Conservation (phyloP, 2,113 vertebrate species). For the Oryzias woworae region DNA sequence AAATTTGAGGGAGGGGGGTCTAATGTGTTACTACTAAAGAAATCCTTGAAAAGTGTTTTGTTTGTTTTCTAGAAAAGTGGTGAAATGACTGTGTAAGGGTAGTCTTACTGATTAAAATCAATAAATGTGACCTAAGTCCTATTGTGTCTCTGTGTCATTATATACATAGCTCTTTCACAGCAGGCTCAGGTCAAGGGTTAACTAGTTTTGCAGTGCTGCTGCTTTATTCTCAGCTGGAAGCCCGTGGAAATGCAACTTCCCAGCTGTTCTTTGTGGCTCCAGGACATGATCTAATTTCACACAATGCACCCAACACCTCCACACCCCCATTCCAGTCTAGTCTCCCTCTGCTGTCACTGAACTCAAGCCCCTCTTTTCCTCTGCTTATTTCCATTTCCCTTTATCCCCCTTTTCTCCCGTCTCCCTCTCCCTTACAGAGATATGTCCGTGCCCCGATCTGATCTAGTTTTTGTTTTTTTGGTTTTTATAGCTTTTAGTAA, state of each 20-base stretch:
- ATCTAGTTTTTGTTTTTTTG: slow-evolving; percentile 26
- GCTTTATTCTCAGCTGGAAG: slow-evolving; percentile 57
- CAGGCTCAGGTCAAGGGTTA: slow-evolving; percentile 51
- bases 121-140: slow-evolving; percentile 84
- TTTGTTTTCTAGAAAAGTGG: slow-evolving; percentile 78
- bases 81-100: slow-evolving; percentile 86
- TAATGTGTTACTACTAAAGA: slow-evolving; percentile 74
- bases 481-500: slow-evolving; percentile 45
- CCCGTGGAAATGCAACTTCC: slow-evolving; percentile 54
- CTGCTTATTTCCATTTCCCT: slow-evolving; percentile 9
- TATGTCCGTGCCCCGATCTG: slow-evolving; percentile 35
- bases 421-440: slow-evolving; percentile 25
- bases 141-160: slow-evolving; percentile 35
- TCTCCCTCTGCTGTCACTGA: slow-evolving; percentile 33
- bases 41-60: slow-evolving; percentile 71
- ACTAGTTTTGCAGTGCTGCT: slow-evolving; percentile 24
- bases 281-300: slow-evolving; percentile 69
- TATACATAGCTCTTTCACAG: slow-evolving; percentile 28
- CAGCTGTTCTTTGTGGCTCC: slow-evolving; percentile 62
- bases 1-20: slow-evolving; percentile 40
- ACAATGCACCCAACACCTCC: slow-evolving; percentile 60
- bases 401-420: background rate
- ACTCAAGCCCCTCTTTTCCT: slow-evolving; percentile 1
- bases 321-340: slow-evolving; percentile 6
- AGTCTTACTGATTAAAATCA: slow-evolving; percentile 87